Conservation (phyloP, 2,888 invertebrate species). For the Pilophorus perplexus region DNA sequence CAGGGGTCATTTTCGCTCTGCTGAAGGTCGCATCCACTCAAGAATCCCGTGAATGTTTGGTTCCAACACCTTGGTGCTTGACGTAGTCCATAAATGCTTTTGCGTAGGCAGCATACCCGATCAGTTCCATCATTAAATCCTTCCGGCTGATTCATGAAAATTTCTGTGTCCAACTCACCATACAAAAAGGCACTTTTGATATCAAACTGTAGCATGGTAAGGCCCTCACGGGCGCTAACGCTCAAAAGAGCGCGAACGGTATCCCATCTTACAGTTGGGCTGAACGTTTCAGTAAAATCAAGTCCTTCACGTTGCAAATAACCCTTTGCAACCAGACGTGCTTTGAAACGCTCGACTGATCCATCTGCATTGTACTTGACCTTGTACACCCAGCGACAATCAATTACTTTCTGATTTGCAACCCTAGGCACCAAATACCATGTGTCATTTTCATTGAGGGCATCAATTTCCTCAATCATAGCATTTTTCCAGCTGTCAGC, state of each 20-base stretch:
- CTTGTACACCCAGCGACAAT: constrained; percentile 36
- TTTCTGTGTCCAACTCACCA: constrained; percentile 50
- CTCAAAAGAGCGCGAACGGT: constrained; percentile 48
- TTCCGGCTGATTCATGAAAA: constrained; percentile 51
- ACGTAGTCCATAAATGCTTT: constrained; percentile 52
- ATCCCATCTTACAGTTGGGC: constrained; percentile 49
- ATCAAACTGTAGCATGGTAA: constrained; percentile 49
- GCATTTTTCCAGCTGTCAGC: constrained; percentile 46
- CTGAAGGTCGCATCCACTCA: constrained; percentile 48
- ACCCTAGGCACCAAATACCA: constrained; percentile 22
- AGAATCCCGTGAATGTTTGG: constrained; percentile 48
- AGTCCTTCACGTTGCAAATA: constrained; percentile 11
- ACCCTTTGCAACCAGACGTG: constrained; percentile 33
- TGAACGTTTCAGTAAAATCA: constrained; percentile 35
- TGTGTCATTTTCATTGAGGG: constrained; percentile 38
- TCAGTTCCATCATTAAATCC: constrained; percentile 50
- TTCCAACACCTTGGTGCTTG: constrained; percentile 52
- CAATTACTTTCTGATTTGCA: constrained; percentile 21
- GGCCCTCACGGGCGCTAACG: constrained; percentile 46
- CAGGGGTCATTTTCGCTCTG: constrained; percentile 50
- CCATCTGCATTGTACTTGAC: constrained; percentile 49
- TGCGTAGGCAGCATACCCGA: constrained; percentile 50
- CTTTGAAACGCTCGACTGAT: constrained; percentile 29
- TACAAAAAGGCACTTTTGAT: constrained; percentile 51
- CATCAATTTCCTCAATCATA: constrained; percentile 48